A percentile compares a stretch with the other conserved stretches of the same genome.
Evolutionary conservation across 2,797 vertebrate species (phyloP).

Genomic region (Menidia menidia): DNA sequence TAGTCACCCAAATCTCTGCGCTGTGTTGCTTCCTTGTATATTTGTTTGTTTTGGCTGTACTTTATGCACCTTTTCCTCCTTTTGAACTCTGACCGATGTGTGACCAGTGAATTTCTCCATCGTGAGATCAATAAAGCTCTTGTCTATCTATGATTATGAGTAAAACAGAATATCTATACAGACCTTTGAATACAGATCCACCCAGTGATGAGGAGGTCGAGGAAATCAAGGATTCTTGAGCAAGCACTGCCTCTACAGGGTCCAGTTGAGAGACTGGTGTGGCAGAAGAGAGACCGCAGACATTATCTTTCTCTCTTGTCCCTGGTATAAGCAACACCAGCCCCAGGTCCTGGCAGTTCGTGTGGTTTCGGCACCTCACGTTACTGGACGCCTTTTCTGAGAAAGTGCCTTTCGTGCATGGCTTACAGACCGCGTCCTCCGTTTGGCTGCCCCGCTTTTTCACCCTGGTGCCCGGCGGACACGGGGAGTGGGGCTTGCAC

Average conservation of each 20-base stretch:
- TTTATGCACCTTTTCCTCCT: too few species aligned
- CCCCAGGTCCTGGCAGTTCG: slow-evolving; percentile 88
- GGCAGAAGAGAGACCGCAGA: slow-evolving; percentile 81
- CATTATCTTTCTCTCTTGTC: slow-evolving; percentile 87
- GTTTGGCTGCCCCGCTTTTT: slow-evolving; percentile 88
- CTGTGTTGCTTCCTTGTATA: too few species aligned
- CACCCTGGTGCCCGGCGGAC: slow-evolving; percentile 89
- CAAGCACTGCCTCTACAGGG: slow-evolving; percentile 23
- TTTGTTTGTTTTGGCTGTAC: too few species aligned
- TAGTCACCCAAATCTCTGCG: too few species aligned
- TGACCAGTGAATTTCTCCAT: too few species aligned
- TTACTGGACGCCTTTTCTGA: slow-evolving; percentile 87
- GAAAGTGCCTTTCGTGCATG: slow-evolving; percentile 90
- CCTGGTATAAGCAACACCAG: slow-evolving; percentile 84
- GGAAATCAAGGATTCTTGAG: slow-evolving; percentile 42
- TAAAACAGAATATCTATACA: slow-evolving; percentile 10
- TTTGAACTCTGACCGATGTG: too few species aligned
- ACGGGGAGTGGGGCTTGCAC: slow-evolving; percentile 86
- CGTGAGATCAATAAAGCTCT: too few species aligned
- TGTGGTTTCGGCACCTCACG: slow-evolving; percentile 87
- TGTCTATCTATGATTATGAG: too few species aligned
- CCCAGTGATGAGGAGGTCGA: slow-evolving; percentile 26
- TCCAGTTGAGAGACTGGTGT: slow-evolving; percentile 39
- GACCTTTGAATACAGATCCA: slow-evolving; percentile 70
- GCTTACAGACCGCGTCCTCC: slow-evolving; percentile 90